phyloP scores from a whole-genome alignment of 1,140 invertebrate species.

The Drosophila serrata region DNA sequence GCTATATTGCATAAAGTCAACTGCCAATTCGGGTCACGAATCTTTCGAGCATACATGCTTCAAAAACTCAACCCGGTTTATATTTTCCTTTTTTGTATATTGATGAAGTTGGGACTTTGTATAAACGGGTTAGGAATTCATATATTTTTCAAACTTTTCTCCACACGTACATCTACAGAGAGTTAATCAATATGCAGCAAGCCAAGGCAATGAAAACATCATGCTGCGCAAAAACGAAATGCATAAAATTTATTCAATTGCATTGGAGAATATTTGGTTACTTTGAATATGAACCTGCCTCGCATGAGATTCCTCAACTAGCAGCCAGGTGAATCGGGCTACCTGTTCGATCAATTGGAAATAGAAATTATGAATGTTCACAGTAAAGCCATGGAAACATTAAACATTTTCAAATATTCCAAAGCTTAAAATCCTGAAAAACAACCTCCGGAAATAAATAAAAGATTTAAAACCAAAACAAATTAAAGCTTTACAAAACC shows the following conservation, averaged over 20 bases:
- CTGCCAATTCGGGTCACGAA: neutral
- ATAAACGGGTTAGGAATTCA: neutral
- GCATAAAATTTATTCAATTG: slow-evolving; percentile 9
- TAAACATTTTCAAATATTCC: neutral
- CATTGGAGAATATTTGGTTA: slow-evolving; percentile 3
- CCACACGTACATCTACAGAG: neutral
- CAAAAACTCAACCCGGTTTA: neutral
- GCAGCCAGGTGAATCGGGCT: slow-evolving; percentile 1
- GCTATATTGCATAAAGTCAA: neutral
- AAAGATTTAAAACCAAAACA: too few species aligned
- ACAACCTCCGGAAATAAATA: too few species aligned
- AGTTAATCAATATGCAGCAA: slow-evolving; percentile 12
- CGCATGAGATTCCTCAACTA: slow-evolving; percentile 9
- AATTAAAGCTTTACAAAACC: neutral
- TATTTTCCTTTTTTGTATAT: too few species aligned
- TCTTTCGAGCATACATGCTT: neutral
- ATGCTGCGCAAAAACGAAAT: neutral
- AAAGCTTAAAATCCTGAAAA: neutral
- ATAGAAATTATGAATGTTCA: neutral
- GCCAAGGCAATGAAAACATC: slow-evolving; percentile 12
- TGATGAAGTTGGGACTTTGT: neutral
- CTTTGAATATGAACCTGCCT: neutral
- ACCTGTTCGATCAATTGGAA: slow-evolving; percentile 6
- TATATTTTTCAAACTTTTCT: slow-evolving; percentile 1
- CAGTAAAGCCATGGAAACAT: neutral